A percentile compares a stretch with the other conserved stretches of the same genome.
Evolutionary conservation across 2,113 vertebrate species (phyloP).

Genomic region (Dicerorhinus sumatrensis): DNA sequence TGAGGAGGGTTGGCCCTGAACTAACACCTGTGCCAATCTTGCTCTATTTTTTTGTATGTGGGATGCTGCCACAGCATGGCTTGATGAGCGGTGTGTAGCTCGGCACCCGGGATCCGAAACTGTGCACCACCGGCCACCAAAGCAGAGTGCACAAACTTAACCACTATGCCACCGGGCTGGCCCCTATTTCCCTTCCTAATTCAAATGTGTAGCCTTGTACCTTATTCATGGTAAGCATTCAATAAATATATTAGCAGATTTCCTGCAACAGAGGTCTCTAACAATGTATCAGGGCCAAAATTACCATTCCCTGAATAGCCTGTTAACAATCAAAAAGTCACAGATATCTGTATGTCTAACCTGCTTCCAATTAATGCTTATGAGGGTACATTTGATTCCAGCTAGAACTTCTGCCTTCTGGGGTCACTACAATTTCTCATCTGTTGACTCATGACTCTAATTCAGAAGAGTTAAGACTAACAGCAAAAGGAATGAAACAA

Average conservation of each 20-base stretch:
- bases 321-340: background rate
- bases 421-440: background rate
- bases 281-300: background rate
- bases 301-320: background rate
- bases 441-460: background rate
- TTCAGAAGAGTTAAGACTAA: slow-evolving; percentile 8
- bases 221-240: background rate
- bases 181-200: background rate
- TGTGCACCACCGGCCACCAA: no score
- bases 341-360: background rate
- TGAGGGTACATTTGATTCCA: background rate
- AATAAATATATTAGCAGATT: background rate
- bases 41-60: no score
- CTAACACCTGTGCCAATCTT: no score
- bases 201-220: background rate
- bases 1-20: no score
- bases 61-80: no score
- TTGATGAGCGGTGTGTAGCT: no score
- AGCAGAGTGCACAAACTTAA: no score
- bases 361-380: background rate
- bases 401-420: background rate
- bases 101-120: no score
- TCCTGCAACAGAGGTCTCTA: background rate
- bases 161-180: no score
- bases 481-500: background rate